Conservation (phyloP, 2,797 vertebrate genomes). For the Luscinia luscinia region DNA sequence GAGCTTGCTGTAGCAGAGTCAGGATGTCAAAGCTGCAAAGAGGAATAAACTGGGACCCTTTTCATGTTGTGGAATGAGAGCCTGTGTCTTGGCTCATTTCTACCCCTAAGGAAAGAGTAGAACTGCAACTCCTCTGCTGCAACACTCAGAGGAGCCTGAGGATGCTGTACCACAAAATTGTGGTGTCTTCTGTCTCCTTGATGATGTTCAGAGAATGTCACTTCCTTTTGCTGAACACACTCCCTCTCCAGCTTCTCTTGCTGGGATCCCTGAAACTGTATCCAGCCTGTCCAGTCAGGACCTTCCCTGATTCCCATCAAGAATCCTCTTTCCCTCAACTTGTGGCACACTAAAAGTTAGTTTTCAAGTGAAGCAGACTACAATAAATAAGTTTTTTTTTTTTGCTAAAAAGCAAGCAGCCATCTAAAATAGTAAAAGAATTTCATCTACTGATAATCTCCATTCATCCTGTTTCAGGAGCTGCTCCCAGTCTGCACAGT, state of each 20-base stretch:
- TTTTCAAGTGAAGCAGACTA: not conserved
- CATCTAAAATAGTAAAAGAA: not conserved
- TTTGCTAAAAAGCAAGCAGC: not conserved
- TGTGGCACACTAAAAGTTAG: not conserved
- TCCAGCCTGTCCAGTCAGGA: not conserved
- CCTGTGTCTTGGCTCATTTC: too few relatives aligned
- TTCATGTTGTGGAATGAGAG: too few relatives aligned
- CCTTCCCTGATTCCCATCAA: not conserved
- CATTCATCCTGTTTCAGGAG: not conserved
- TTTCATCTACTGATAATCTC: not conserved
- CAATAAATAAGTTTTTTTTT: not conserved
- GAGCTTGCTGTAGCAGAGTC: too few relatives aligned
- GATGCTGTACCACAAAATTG: not conserved
- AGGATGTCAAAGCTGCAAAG: too few relatives aligned
- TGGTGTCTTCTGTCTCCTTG: not conserved
- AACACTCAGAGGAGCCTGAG: accelerated
- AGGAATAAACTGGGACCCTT: too few relatives aligned
- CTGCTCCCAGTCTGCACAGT: not conserved
- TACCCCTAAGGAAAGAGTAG: too few relatives aligned
- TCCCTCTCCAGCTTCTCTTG: not conserved
- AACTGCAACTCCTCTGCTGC: too few relatives aligned
- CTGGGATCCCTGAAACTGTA: not conserved
- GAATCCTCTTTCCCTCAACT: not conserved
- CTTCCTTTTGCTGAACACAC: not conserved
- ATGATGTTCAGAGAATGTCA: not conserved